Evolutionary conservation across 2,888 invertebrate species (phyloP), one percentile per base, ranked within the genome.

Genomic region (Hipparchia sbordonii): DNA sequence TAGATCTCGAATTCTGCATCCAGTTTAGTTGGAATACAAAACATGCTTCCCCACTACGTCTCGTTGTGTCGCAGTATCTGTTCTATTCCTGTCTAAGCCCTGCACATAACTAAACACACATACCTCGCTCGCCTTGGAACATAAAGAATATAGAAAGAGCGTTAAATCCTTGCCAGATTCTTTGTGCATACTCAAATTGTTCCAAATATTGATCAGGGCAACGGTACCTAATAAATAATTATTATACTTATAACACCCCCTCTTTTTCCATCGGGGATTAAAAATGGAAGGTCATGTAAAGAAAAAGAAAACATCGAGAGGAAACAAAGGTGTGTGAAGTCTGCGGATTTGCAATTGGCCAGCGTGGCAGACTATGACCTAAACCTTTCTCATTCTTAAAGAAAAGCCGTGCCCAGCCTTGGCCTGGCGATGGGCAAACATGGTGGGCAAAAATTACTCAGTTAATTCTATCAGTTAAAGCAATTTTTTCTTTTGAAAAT

Each of bases 21-120:
- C 82, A 80, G 82, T 82, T 84, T 74, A 76, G 73, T 77, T 80
- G 79, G 79, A 82, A 83, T 81, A 84, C 81, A 81, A 83, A 86
- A 83, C 79, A 84, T 78, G 79, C 79, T 78, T 77, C 79, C 80
- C 79, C 74, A 78, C 82, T 79, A 80, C 79, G 76, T 81, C 80
- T 81, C 79, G 73, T 74, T 71, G 80, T 80, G 82, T 84, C 80
- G 80, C 81, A 80, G 79, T 81, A 79, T 82, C 80, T 80, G 82
- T 82, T 79, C 80, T 80, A 80, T 84, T 83, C 78, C 82, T 79
- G 82, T 81, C 83, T 86, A 81, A 79, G 79, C 79, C 80, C 77
- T 79, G 75, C 76, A 74, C 67, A 73, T 78, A 76, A 70, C 65
- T 77, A 75, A 54, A 74, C 62, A 77, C 75, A 77, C 71, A 77